These are phyloP conservation scores for Goniozus legneri DNA, from an alignment of 1,140 invertebrate species.

Conservation along the genomic window DNA sequence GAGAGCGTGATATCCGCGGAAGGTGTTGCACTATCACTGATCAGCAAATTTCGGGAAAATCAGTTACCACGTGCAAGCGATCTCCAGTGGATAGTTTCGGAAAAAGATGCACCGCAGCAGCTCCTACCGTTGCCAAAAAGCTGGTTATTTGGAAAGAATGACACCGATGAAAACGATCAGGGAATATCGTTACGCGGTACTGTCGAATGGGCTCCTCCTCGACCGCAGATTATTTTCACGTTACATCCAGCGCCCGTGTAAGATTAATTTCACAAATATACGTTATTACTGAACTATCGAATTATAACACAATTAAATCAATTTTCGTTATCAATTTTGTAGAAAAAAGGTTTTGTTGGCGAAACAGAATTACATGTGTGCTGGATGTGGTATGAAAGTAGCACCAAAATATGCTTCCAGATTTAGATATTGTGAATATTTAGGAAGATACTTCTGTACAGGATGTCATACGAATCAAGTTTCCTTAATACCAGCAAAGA, in stretches of 20 bases:
- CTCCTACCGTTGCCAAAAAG: conserved; percentile 74
- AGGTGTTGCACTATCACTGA: conserved; percentile 72
- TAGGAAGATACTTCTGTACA: conserved; percentile 86
- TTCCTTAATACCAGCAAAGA: conserved; percentile 72
- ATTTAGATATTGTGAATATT: conserved; percentile 80
- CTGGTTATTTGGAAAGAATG: conserved; percentile 64
- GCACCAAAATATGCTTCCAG: conserved; percentile 67
- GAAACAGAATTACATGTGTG: conserved; percentile 80
- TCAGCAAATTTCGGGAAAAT: conserved; percentile 74
- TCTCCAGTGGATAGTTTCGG: conserved; percentile 79
- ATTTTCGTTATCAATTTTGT: conserved; percentile 26
- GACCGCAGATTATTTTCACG: conserved; percentile 82
- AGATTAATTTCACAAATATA: conserved; percentile 32
- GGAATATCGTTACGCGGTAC: conserved; percentile 68
- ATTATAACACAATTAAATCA: no score
- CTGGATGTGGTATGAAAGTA: conserved; percentile 82
- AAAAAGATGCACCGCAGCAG: conserved; percentile 74
- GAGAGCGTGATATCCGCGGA: conserved; percentile 66
- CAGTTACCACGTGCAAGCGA: conserved; percentile 76
- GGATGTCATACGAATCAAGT: conserved; percentile 80
- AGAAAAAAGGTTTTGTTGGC: conserved; percentile 65
- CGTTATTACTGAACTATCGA: not conserved
- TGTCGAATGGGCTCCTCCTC: conserved; percentile 78
- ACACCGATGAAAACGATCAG: conserved; percentile 45
- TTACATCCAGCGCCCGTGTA: conserved; percentile 68